A percentile compares a stretch with the other conserved stretches of the same genome.
Conservation (phyloP, 2,113 vertebrate genomes). For the Rynchops niger region DNA sequence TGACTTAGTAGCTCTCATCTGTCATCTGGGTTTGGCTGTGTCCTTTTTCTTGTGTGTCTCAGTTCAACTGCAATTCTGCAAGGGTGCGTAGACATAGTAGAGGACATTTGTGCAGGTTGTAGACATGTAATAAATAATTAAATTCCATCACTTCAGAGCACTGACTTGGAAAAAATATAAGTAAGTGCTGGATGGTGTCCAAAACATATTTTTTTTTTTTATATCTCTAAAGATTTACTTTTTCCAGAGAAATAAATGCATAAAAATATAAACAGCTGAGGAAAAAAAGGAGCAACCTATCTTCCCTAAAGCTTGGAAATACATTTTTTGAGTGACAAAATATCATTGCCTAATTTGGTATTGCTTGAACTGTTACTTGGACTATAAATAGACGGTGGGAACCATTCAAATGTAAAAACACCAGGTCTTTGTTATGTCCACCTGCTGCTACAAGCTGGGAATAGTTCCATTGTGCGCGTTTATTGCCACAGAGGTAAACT, state of each 20-base stretch:
- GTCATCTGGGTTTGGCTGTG: neutral
- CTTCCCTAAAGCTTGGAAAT: neutral
- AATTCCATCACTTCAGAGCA: neutral
- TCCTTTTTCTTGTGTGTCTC: neutral
- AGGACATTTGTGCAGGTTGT: neutral
- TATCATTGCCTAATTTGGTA: neutral
- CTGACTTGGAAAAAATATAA: neutral
- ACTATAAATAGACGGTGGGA: neutral
- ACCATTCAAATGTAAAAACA: neutral
- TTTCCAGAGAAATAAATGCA: neutral
- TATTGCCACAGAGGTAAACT: neutral
- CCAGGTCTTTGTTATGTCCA: neutral
- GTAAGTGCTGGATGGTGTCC: neutral
- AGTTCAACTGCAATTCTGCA: neutral
- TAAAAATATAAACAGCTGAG: neutral
- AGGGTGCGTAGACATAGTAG: neutral
- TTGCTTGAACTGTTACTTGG: neutral
- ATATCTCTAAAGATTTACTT: neutral
- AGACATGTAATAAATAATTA: neutral
- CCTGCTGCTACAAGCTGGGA: neutral
- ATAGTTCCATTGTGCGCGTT: neutral
- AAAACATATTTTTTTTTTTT: neutral
- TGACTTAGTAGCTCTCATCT: neutral
- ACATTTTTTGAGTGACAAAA: neutral
- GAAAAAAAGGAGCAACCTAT: neutral